These are phyloP conservation scores for Upupa epops DNA, from an alignment of 2,113 vertebrate genomes.

Conservation along the genomic window DNA sequence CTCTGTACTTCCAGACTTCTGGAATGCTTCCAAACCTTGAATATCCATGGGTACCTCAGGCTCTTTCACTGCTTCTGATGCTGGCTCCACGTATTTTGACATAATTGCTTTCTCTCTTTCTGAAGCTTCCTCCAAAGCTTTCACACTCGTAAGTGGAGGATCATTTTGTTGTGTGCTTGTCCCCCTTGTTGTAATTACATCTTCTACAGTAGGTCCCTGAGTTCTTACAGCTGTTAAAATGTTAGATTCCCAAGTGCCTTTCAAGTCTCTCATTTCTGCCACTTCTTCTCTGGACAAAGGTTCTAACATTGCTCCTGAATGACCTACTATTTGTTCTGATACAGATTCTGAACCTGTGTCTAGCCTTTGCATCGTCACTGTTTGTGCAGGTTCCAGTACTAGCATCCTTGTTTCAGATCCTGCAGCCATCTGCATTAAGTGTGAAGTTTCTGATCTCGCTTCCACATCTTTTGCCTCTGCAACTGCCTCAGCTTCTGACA, in stretches of 20 bases:
- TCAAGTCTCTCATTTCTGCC: not conserved
- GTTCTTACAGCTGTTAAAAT: not conserved
- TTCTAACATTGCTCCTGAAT: not conserved
- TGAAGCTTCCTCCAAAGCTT: not conserved
- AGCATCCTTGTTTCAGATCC: not conserved
- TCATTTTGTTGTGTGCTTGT: not conserved
- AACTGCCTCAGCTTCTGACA: not conserved
- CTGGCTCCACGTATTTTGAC: not conserved
- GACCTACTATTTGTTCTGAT: not conserved
- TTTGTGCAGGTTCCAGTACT: not conserved
- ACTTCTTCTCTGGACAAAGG: not conserved
- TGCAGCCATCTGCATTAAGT: not conserved
- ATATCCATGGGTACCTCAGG: not conserved
- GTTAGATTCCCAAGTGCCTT: not conserved
- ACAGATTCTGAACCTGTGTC: not conserved
- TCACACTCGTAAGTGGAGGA: accelerated
- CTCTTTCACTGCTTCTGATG: not conserved
- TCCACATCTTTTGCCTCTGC: not conserved
- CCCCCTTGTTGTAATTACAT: not conserved
- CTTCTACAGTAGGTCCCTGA: conserved; percentile 31
- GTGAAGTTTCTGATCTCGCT: not conserved
- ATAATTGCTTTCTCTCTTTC: not conserved
- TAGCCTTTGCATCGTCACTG: not conserved
- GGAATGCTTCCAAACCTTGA: not conserved
- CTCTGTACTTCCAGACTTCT: not conserved